Evolutionary conservation across 37 sponge, comb jelly and placozoan species (phyloP), one percentile per base, ranked within the genome.

Genomic region (Bolinopsis microptera): DNA sequence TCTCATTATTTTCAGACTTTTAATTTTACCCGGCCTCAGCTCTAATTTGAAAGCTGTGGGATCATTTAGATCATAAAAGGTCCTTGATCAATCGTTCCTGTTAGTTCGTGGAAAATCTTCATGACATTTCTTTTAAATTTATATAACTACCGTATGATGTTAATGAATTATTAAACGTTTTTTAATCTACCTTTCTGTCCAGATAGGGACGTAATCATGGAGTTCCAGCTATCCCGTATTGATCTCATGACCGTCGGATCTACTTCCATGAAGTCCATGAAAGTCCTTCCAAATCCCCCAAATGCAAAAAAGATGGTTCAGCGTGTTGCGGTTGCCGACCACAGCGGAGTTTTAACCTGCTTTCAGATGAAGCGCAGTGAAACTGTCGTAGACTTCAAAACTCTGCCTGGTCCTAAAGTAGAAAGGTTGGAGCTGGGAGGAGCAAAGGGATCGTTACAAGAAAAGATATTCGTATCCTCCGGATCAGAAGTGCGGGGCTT

Each of bases 281-380:
- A 86, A 86, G 90, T 86, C 35, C 90, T 86, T 27, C 90, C 90
- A 40, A 86, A 86, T 27, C 90, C 32, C 0, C 90, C 90, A 3
- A n/a, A n/a, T n/a, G 93, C 70, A 2, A 74, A 93, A 30, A 72
- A 74, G 33, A 35, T 93, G 1, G 38, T 25, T 16, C 90, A 86
- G 39, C 41, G 90, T 1, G 39, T 86, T 39, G 90, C 90, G 5
- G 94, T 98, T 26, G 99, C 95, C 27, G 99, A 98, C 41, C 92
- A 95, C 38, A 93, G 83, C 93, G 99, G 99, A 35, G 95, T 97
- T 0, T 32, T 98, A 31, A 96, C 97, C 8, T 96, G 95, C 68
- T 98, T 98, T 95, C 95, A 95, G 21, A 74, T 96, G 94, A 95
- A 94, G 92, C 96, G 93, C 95, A 95, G 97, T 90, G 96, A 95